Evolutionary conservation across 2,113 vertebrate genomes (phyloP), one percentile per base, ranked within the genome.

Genomic region (Bos javanicus): DNA sequence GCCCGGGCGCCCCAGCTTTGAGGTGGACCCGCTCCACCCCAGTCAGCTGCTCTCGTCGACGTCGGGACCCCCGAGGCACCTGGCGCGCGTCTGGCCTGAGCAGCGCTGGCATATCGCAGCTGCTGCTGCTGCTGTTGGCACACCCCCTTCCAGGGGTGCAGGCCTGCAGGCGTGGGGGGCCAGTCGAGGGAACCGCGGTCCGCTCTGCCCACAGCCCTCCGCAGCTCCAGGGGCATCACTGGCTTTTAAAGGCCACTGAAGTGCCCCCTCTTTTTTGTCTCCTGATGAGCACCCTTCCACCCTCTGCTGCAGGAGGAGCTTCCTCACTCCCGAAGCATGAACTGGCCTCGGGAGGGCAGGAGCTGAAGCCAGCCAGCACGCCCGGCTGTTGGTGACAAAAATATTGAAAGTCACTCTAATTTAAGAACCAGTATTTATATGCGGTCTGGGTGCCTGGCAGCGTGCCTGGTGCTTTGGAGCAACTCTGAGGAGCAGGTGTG

Each of bases 1-100:
- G 3, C 36, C 26, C 2, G 16, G 9, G 50, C 1, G 0, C 50
- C 13, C 1, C 6, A 0, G 25, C n/a, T 6, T 71, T 4, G 1
- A 84, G 56, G 62, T 13, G 26, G 56, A 60, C 54, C 64, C 7
- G 28, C 46, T 7, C 19, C 39, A 19, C 25, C 30, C 48, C 17
- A 7, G 28, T 54, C 67, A 13, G 13, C 78, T 39, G 33, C 56
- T 33, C 6, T 30, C 12, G 25, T 15, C 1, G 13, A 15, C 6
- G 7, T 78, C 25, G 1, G 67, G n/a, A 7, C 16, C 28, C 15
- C 2, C 2, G 57, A 86, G 36, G 23, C 48, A 7, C 10, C 46
- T 90, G 43, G 23, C 23, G 16, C 11, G 11, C 6, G 17, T 48
- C 36, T 46, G 16, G 25, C 91, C 67, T 87, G 16, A 50, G 71